Base-by-base conservation (phyloP, 2,113 vertebrate species). In the Mus spicilegus region DNA sequence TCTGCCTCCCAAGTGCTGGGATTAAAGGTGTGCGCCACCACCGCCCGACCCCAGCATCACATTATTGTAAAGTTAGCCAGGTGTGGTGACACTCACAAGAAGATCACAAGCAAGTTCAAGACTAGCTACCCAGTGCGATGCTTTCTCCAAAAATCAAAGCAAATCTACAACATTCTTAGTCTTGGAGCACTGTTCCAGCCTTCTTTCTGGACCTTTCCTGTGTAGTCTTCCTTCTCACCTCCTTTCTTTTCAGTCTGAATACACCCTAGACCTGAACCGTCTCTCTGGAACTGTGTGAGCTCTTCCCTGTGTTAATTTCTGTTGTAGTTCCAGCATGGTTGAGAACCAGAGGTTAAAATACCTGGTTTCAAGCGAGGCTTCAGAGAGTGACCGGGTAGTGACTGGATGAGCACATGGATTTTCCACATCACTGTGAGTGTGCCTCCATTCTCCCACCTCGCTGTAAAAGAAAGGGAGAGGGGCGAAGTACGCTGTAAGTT, bases 261-360 rank as follows among this genome's bases (percentile, higher is more conserved):
- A 36, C 46, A 28, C 3, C 63, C 36, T 39, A n/a, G 11, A 88
- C 19, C 19, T 72, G 67, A 61, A 63, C 76, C 82, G 73, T 46
- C 24, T 77, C 65, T 81, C 87, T 95, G 67, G 36, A n/a, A 56
- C 28, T 85, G 30, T 87, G 82, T 81, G 80, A 93, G 82, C 70
- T 87, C 46, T 87, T 78, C 16, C 26, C 10, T 93, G 4, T 75
- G 49, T 96, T 91, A 95, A 82, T 84, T 75, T 91, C 88, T 30
- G 17, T 42, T 94, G 46, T 42, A 61, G 89, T 94, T 96, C 70
- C 22, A 91, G 73, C 58, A n/a, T 24, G 24, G 67, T 39, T 49
- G 49, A 84, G 75, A 84, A n/a, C 6, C 30, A 63, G 51, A 70
- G 36, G 42, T 90, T 73, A 69, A 33, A 73, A 33, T 1, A 39